phyloP scores from a whole-genome alignment of 2,113 vertebrate genomes.

The Spilogale gracilis region DNA sequence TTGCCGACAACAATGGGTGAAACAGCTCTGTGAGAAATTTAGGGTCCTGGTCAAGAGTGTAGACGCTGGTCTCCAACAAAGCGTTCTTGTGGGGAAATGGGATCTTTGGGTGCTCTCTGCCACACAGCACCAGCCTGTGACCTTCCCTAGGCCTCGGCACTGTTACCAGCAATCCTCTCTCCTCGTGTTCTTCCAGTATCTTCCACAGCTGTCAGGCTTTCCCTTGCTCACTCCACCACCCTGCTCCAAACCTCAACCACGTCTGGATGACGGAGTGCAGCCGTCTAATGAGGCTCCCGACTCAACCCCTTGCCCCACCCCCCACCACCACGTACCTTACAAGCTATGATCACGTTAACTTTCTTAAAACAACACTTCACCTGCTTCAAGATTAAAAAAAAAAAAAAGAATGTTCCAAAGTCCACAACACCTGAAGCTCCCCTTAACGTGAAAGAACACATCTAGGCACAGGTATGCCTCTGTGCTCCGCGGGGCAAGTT shows the following conservation, averaged over 20 bases:
- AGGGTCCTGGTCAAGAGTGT: not conserved
- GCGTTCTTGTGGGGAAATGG: not conserved
- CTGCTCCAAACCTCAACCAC: not conserved
- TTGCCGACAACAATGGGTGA: not conserved
- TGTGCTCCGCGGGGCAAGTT: not conserved
- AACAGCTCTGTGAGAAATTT: not conserved
- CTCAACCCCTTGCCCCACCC: not conserved
- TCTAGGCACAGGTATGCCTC: not conserved
- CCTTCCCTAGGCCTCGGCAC: not conserved
- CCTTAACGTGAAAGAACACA: not conserved
- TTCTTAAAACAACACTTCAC: not conserved
- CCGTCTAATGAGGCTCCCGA: not conserved
- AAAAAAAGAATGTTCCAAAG: not conserved
- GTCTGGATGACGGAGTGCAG: not conserved
- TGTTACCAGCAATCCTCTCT: rapidly evolving
- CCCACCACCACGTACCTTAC: not conserved
- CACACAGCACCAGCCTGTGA: too few species aligned
- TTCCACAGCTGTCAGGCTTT: not conserved
- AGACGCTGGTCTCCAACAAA: not conserved
- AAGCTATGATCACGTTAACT: not conserved
- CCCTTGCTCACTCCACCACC: not conserved
- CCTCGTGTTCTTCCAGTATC: not conserved
- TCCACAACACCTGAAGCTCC: not conserved
- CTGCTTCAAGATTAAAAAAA: not conserved
- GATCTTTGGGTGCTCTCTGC: too few species aligned